These are phyloP conservation scores for Ictidomys tridecemlineatus DNA, from an alignment of 2,113 vertebrate species.

Conservation along the genomic window DNA sequence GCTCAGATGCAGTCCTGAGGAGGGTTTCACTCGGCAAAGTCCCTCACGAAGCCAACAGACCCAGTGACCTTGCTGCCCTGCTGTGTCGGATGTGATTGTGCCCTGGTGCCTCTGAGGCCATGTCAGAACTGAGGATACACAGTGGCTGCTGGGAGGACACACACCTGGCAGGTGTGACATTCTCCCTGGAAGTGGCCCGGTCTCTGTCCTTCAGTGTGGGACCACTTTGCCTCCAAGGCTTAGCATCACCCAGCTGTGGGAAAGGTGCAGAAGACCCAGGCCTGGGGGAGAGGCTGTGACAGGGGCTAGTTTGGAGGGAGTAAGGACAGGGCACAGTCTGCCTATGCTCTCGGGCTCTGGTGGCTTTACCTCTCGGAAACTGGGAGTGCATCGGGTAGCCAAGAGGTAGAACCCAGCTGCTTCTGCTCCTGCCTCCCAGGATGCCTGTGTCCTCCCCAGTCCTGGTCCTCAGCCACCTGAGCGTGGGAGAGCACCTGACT, in stretches of 20 bases:
- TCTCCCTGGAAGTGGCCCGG: not conserved
- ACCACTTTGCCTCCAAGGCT: not conserved
- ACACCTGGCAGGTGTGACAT: not conserved
- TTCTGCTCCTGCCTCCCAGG: not conserved
- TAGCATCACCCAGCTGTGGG: not conserved
- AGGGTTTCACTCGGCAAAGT: not conserved
- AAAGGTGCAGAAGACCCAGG: not conserved
- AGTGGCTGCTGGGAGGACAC: not conserved
- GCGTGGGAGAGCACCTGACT: not conserved
- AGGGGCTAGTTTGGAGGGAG: not conserved
- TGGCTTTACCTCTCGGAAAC: not conserved
- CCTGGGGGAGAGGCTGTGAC: not conserved
- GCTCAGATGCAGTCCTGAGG: not conserved
- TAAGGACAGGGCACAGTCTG: rapidly evolving
- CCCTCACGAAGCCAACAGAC: not conserved
- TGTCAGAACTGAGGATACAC: not conserved
- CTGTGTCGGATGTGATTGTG: not conserved
- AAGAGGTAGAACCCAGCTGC: not conserved
- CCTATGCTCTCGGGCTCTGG: not conserved
- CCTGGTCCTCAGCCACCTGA: not conserved
- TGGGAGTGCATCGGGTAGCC: not conserved
- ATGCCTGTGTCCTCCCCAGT: not conserved
- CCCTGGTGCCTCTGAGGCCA: not conserved
- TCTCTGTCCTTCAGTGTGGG: not conserved
- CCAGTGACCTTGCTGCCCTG: not conserved